Base-by-base conservation (phyloP, 2,888 invertebrate genomes). In the Endomychus coccineus region DNA sequence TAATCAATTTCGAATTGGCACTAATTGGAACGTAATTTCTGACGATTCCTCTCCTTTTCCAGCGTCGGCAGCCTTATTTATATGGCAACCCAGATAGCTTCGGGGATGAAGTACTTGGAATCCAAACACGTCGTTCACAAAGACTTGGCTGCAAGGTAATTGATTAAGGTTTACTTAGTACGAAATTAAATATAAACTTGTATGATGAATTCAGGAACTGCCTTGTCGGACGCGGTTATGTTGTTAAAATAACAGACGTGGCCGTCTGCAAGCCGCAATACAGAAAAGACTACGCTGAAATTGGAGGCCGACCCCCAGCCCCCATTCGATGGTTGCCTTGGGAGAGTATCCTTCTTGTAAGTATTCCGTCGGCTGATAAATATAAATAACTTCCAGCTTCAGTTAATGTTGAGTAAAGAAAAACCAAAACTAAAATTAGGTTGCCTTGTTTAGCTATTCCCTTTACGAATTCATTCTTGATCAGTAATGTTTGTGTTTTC, bases 51-150 rank as follows among this genome's bases (percentile, higher is more conserved):
- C n/a, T 34, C 25, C 35, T 44, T 44, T 51, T 51, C 53, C 66
- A 82, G 82, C 61, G 75, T 76, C 60, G 78, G 75, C 46, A 77
- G 76, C 57, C 68, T 83, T 49, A 71, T 83, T 45, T 80, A 75
- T 64, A 79, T 83, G 73, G 78, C 80, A 33, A 74, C 76, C 34
- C 83, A 86, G 65, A 77, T 86, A 56, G 80, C 84, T 25, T 81
- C 82, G 6, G 85, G 82, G 25, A 83, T 85, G 81, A 79, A 79
- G 60, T 86, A 83, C 61, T 70, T 86, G 54, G 85, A 87, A 69
- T 77, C 78, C 12, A 75, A 78, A 59, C 78, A 82, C 64, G 77
- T 84, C 55, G 83, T 83, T 25, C 86, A 86, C 64, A 77, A 84
- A 53, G 84, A 86, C 66, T 66, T 86, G 51, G 84, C 84, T 23